These are phyloP conservation scores for Leucoma salicis DNA, from an alignment of 2,888 invertebrate species.

Conservation along the genomic window DNA sequence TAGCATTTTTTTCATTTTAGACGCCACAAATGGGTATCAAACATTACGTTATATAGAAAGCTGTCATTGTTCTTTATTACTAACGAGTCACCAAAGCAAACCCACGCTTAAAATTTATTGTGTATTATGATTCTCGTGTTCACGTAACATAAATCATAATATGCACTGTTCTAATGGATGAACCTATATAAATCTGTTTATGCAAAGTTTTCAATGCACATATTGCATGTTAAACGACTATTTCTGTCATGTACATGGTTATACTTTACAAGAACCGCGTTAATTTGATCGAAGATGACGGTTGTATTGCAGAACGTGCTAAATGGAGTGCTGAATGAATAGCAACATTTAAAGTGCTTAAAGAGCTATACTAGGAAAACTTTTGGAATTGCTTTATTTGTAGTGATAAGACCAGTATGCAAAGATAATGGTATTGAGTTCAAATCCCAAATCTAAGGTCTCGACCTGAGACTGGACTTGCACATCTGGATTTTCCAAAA, in stretches of 20 bases:
- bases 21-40: too few species aligned
- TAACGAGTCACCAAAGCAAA: slow-evolving; percentile 3
- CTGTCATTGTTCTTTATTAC: too few species aligned
- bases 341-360: too few species aligned
- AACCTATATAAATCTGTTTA: slow-evolving; percentile 73
- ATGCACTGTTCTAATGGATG: slow-evolving; percentile 58
- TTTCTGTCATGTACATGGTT: slow-evolving; percentile 45
- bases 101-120: slow-evolving; percentile 15
- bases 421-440: too few species aligned
- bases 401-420: too few species aligned
- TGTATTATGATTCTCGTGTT: slow-evolving; percentile 54
- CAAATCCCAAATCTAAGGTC: too few species aligned
- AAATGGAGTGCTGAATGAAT: background rate
- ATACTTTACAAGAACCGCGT: slow-evolving; percentile 21
- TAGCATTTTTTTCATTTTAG: too few species aligned
- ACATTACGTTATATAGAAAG: too few species aligned
- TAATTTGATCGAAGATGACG: slow-evolving; percentile 30
- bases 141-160: slow-evolving; percentile 58
- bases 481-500: too few species aligned
- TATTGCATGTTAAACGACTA: slow-evolving; percentile 64
- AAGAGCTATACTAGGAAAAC: too few species aligned
- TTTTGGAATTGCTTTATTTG: too few species aligned
- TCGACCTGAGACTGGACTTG: too few species aligned
- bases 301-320: background rate
- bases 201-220: slow-evolving; percentile 76